Conservation (phyloP, 2,888 invertebrate genomes). For the Drosophila buzzatii region DNA sequence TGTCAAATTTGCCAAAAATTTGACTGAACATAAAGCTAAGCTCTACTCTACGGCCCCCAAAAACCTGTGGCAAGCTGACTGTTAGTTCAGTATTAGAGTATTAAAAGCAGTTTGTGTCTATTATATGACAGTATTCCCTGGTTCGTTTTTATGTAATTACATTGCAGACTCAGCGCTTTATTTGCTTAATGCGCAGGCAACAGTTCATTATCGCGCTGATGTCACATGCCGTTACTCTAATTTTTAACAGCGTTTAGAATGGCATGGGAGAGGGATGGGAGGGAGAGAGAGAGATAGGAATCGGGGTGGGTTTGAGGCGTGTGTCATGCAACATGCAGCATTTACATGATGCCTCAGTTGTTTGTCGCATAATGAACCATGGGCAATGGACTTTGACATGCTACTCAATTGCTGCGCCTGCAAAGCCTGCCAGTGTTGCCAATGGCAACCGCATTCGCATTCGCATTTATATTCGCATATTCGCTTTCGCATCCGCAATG, state of each 20-base stretch:
- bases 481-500: neutral
- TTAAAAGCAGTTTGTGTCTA: constrained; percentile 13
- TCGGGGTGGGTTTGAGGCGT: neutral
- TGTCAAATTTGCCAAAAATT: constrained; percentile 1
- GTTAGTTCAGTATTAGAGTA: constrained; percentile 14
- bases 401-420: neutral
- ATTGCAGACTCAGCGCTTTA: constrained; percentile 63
- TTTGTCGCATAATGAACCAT: constrained; percentile 57
- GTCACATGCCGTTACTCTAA: constrained; percentile 45
- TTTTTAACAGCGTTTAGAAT: constrained; percentile 16
- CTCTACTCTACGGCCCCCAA: neutral
- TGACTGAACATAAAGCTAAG: neutral
- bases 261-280: neutral
- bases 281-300: too few species aligned
- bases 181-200: constrained; percentile 49
- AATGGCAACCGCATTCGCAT: constrained; percentile 20
- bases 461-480: too few species aligned
- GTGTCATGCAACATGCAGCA: constrained; percentile 25
- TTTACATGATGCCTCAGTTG: constrained; percentile 44
- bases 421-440: constrained; percentile 18
- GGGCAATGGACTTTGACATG: constrained; percentile 55
- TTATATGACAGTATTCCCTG: constrained; percentile 35
- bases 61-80: neutral
- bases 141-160: constrained; percentile 56
- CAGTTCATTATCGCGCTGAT: constrained; percentile 64